Evolutionary conservation across 2,113 vertebrate genomes (phyloP).

Genomic region (Probosciger aterrimus): DNA sequence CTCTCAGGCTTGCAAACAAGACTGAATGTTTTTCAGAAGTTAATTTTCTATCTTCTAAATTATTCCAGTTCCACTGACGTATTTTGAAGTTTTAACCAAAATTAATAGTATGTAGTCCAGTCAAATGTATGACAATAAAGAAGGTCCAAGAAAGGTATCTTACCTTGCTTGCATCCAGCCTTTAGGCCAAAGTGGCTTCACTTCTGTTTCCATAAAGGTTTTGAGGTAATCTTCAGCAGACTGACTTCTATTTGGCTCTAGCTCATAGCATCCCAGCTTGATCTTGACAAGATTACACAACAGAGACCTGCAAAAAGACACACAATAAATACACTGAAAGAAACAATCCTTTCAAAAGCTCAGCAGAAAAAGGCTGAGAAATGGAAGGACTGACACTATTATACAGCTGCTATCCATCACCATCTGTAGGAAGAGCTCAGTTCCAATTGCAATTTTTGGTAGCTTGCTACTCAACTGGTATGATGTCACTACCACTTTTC

Average conservation of each 20-base stretch:
- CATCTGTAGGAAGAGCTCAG: neutral
- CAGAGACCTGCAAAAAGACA: constrained; percentile 78
- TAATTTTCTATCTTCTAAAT: neutral
- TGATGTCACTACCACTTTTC: neutral
- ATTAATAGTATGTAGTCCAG: neutral
- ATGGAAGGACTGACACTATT: neutral
- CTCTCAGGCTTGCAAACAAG: neutral
- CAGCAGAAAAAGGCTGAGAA: neutral
- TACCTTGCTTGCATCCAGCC: constrained; percentile 99
- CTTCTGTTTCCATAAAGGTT: constrained; percentile 96
- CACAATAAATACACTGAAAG: neutral
- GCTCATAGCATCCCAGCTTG: constrained; percentile 95
- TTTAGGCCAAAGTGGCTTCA: constrained; percentile 97
- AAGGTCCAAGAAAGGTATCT: neutral
- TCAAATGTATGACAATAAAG: neutral
- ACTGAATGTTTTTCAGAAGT: neutral
- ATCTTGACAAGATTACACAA: constrained; percentile 95
- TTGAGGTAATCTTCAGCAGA: constrained; percentile 98
- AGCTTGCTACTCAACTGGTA: neutral
- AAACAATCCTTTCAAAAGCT: neutral
- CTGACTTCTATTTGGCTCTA: constrained; percentile 90
- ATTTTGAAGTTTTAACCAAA: neutral
- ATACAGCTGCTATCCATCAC: neutral
- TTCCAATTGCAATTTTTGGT: neutral
- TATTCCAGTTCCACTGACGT: neutral